Base-by-base conservation (phyloP, 2,888 invertebrate genomes). In the Hyles lineata region DNA sequence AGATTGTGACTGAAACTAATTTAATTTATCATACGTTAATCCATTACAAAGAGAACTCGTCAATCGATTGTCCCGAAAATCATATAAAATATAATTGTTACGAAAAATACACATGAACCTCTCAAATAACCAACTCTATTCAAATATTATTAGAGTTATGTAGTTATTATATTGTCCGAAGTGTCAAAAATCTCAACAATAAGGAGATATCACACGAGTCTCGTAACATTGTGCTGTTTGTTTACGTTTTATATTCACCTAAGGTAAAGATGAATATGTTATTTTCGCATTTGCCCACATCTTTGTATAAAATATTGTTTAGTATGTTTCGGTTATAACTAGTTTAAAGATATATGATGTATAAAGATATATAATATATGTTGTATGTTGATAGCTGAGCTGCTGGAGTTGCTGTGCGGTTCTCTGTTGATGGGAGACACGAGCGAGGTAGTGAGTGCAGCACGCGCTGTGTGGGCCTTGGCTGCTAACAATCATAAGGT, bases 401-500 rank as follows among this genome's bases (percentile, higher is more conserved):
- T 94, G 4, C 76, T 94, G 76, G 94, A 94, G 77, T 70, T 92
- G 55, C 73, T 94, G 9, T 86, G 89, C 0, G 91, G 90, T 2
- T 86, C 90, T 0, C 79, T 94, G 21, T 76, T 93, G 76, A 83
- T 89, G 2, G 93, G 93, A 0, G 91, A 90, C 73, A 87, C 85
- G 0, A 77, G 82, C 0, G 92, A 92, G 72, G 73, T 90, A 0
- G 89, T 92, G n/a, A 87, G 89, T 0, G 93, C 93, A 83, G 95
- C 82, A 83, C 88, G 96, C 21, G 96, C 96, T 4, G 92, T 96
- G 0, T 97, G 97, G 97, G 95, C 96, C 0, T 82, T 97, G 67
- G 95, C 96, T 8, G 96, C 96, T 9, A 97, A 97, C 83, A 96
- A 96, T 82, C 97, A 97, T 79, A 96, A 96, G 89, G 96, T 96